These are phyloP conservation scores for Zosterops lateralis DNA, from an alignment of 2,113 vertebrate species.

Conservation along the genomic window DNA sequence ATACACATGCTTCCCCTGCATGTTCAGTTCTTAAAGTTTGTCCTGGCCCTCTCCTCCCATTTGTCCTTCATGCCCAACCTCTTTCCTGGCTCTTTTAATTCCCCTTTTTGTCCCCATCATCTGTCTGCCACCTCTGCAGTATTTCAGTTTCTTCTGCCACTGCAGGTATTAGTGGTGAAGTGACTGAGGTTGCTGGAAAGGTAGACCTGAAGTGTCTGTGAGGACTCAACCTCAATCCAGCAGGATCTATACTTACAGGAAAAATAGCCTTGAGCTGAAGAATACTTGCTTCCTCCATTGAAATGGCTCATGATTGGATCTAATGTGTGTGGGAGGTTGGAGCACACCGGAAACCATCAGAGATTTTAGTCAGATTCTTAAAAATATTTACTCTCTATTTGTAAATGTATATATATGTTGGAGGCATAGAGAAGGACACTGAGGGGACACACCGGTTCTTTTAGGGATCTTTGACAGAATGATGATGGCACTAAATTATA, in stretches of 20 bases:
- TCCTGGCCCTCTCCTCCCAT: neutral
- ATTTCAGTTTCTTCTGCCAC: neutral
- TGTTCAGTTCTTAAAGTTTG: neutral
- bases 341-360: neutral
- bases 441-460: neutral
- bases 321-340: neutral
- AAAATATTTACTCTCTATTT: neutral
- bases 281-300: accelerated
- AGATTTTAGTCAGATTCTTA: neutral
- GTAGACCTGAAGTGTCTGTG: neutral
- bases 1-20: neutral
- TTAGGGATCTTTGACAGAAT: neutral
- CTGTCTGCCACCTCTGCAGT: neutral
- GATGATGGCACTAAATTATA: neutral
- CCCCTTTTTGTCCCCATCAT: neutral
- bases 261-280: neutral
- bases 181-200: neutral
- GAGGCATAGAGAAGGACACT: neutral
- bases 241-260: neutral
- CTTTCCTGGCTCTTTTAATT: neutral
- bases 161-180: neutral
- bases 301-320: neutral
- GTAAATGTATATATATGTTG: neutral
- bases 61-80: neutral
- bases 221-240: neutral